phyloP scores from a whole-genome alignment of 2,113 vertebrate species.

The Myiagra hebetior region DNA sequence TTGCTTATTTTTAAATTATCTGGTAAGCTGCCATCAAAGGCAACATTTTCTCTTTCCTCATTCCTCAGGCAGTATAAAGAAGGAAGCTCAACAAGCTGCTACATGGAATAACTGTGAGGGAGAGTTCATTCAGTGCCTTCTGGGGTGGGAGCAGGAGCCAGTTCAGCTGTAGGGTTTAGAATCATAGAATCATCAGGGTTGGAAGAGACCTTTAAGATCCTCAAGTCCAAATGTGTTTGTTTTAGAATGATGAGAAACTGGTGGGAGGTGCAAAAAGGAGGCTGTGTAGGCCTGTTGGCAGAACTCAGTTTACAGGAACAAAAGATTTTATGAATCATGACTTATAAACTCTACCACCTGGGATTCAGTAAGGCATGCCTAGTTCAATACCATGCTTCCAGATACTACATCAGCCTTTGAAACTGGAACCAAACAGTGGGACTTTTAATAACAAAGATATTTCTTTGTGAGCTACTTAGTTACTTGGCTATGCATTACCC shows the following conservation, averaged over 20 bases:
- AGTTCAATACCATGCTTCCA: not conserved
- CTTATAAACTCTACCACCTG: not conserved
- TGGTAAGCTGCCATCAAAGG: not conserved
- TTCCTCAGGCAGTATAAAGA: not conserved
- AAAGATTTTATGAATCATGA: not conserved
- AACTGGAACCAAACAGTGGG: not conserved
- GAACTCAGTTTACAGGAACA: not conserved
- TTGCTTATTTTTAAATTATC: not conserved
- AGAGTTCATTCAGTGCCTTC: not conserved
- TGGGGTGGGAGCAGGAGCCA: not conserved
- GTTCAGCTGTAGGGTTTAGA: not conserved
- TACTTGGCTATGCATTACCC: not conserved
- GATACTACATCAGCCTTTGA: not conserved
- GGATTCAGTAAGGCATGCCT: not conserved
- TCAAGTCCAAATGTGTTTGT: not conserved
- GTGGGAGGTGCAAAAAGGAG: not conserved
- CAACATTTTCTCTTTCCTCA: not conserved
- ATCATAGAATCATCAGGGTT: not conserved
- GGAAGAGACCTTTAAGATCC: not conserved
- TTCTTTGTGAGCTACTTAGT: not conserved
- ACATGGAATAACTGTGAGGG: not conserved
- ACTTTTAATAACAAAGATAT: not conserved
- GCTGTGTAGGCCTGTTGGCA: not conserved
- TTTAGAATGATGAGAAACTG: not conserved
- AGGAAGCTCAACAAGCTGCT: not conserved